Conservation (phyloP, 2,797 vertebrate genomes). For the Lacerta bilineata region DNA sequence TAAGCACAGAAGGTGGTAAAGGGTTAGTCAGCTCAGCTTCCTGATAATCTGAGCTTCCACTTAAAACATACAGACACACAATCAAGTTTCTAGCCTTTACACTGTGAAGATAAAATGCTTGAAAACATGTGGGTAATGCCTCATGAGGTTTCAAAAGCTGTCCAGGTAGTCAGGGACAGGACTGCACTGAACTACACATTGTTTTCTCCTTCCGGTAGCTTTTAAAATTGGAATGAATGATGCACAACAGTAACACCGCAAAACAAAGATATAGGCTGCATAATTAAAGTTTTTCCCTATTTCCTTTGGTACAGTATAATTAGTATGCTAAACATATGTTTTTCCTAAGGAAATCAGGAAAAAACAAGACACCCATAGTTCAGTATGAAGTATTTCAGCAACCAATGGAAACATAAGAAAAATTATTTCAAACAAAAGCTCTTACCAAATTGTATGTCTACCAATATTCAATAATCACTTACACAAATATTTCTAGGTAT, state of each 20-base stretch:
- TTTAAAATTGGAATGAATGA: not conserved
- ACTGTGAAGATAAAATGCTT: not conserved
- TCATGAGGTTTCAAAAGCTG: not conserved
- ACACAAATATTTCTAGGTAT: too few relatives aligned
- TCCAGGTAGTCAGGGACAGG: not conserved
- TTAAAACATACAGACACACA: not conserved
- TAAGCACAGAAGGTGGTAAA: not conserved
- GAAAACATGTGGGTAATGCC: not conserved
- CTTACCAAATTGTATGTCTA: too few relatives aligned
- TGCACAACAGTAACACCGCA: not conserved
- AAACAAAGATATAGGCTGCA: not conserved
- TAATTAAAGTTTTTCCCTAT: too few relatives aligned
- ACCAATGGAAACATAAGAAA: too few relatives aligned
- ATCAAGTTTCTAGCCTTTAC: not conserved
- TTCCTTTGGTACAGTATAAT: too few relatives aligned
- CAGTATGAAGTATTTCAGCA: too few relatives aligned
- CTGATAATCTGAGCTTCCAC: not conserved
- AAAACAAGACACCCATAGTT: too few relatives aligned
- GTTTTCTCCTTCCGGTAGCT: not conserved
- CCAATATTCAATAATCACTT: too few relatives aligned
- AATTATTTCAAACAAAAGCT: too few relatives aligned
- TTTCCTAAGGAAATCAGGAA: too few relatives aligned
- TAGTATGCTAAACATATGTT: too few relatives aligned
- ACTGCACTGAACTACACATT: not conserved
- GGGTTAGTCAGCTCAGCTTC: not conserved